These are phyloP conservation scores for Hyperopisus bebe DNA, from an alignment of 2,113 vertebrate genomes.

Conservation along the genomic window DNA sequence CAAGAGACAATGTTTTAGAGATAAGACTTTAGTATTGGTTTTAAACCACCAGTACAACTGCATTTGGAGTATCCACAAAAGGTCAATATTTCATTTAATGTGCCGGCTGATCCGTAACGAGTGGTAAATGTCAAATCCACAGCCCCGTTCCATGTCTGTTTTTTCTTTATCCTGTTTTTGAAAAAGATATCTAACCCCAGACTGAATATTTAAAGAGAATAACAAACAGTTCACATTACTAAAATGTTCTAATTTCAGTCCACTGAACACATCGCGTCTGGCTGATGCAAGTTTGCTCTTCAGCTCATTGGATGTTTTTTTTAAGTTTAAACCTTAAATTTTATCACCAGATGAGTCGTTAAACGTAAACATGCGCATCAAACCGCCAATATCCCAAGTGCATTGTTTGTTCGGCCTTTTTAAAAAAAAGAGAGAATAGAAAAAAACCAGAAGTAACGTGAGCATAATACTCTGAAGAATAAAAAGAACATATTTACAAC, in stretches of 20 bases:
- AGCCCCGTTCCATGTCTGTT: neutral
- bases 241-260: neutral
- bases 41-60: neutral
- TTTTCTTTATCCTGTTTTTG: neutral
- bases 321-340: neutral
- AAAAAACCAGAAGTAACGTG: neutral
- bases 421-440: neutral
- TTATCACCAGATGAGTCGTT: neutral
- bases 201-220: neutral
- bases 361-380: neutral
- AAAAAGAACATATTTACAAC: constrained; percentile 47
- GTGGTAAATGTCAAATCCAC: neutral
- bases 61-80: neutral
- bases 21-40: neutral
- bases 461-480: constrained; percentile 7
- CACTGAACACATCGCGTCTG: neutral
- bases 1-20: neutral
- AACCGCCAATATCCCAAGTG: neutral
- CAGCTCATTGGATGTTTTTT: neutral
- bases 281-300: neutral
- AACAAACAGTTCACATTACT: neutral
- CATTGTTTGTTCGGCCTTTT: constrained; percentile 3
- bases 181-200: neutral
- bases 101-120: neutral
- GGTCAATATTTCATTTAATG: neutral